phyloP scores from a whole-genome alignment of 2,797 vertebrate species.

The Xenops minutus region DNA sequence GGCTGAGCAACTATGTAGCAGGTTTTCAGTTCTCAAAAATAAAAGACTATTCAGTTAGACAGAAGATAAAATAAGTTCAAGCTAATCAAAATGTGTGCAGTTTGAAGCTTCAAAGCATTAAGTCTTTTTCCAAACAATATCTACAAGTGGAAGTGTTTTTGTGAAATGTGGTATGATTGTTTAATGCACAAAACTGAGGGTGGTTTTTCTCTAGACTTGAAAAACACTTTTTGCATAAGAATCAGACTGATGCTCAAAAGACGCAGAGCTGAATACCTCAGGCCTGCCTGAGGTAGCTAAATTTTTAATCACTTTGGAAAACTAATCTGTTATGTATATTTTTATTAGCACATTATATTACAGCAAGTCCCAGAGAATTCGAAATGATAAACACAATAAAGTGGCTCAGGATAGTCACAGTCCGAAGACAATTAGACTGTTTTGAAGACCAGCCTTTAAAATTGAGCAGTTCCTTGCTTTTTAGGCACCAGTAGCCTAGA shows the following conservation, averaged over 20 bases:
- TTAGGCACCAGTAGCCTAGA: not conserved
- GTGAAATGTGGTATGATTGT: not conserved
- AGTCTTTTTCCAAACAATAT: not conserved
- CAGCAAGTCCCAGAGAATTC: not conserved
- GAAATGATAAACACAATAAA: not conserved
- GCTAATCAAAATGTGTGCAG: not conserved
- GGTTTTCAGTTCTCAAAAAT: not conserved
- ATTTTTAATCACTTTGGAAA: not conserved
- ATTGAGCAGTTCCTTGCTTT: not conserved
- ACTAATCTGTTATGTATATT: not conserved
- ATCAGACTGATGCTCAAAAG: not conserved
- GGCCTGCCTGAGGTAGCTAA: not conserved
- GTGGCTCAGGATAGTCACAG: not conserved
- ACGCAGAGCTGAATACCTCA: not conserved
- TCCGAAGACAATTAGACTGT: not conserved
- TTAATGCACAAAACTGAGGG: not conserved
- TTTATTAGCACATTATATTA: not conserved
- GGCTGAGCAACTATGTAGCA: not conserved
- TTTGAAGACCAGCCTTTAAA: not conserved
- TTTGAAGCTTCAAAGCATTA: not conserved
- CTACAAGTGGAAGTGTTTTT: not conserved
- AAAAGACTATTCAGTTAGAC: not conserved
- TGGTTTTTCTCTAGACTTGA: not conserved
- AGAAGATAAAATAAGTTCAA: not conserved
- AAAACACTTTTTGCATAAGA: not conserved